These are phyloP conservation scores for Brotula barbata DNA, from an alignment of 2,797 vertebrate species.

Conservation along the genomic window DNA sequence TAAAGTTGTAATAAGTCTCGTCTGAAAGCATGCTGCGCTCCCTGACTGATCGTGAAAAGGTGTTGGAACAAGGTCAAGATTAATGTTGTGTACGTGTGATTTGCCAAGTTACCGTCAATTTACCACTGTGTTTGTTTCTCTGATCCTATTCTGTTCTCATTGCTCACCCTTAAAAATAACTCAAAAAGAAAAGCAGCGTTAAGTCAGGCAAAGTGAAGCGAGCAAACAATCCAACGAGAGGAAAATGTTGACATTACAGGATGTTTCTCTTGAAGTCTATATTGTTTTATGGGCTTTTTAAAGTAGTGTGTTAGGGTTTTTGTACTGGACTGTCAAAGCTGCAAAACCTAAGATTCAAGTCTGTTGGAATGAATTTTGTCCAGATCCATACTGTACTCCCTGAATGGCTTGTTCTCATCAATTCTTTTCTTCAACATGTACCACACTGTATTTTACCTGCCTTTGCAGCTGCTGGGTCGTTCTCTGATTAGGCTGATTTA, in stretches of 20 bases:
- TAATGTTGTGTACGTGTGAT: constrained; percentile 15
- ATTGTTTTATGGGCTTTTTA: too few relatives aligned
- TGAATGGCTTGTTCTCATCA: too few relatives aligned
- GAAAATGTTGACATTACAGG: background rate
- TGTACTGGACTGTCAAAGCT: too few relatives aligned
- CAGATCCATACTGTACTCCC: too few relatives aligned
- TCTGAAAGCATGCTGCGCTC: constrained; percentile 37
- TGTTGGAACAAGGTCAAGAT: constrained; percentile 37
- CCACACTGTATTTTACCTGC: too few relatives aligned
- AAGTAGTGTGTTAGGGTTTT: too few relatives aligned
- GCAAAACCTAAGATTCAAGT: too few relatives aligned
- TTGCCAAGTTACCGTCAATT: constrained; percentile 29
- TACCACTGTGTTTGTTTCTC: constrained; percentile 5
- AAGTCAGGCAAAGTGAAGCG: background rate
- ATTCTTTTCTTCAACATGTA: too few relatives aligned
- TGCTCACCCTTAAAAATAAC: background rate
- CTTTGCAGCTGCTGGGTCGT: too few relatives aligned
- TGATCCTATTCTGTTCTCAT: background rate
- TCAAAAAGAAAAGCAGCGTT: background rate
- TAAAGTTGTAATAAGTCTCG: constrained; percentile 49
- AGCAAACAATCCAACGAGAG: background rate
- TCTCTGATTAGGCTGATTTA: too few relatives aligned
- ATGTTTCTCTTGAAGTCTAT: background rate
- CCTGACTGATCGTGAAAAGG: constrained; percentile 35
- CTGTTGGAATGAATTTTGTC: too few relatives aligned